These are phyloP conservation scores for Habrosyne pyritoides DNA, from an alignment of 2,888 invertebrate species.

Conservation along the genomic window DNA sequence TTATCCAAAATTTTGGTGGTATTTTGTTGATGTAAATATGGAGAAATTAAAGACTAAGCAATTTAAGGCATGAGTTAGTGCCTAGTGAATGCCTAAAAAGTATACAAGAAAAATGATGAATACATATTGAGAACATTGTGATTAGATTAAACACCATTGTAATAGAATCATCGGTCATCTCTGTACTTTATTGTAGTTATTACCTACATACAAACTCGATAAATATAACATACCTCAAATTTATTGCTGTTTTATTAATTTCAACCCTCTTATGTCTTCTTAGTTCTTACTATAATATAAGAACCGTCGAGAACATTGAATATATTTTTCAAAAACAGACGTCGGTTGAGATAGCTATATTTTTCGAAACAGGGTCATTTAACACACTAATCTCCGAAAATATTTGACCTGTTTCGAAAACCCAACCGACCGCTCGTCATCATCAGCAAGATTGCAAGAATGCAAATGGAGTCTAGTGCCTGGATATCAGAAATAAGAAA, in stretches of 20 bases:
- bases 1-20: conserved; percentile 33
- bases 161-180: conserved; percentile 79
- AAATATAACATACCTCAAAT: conserved; percentile 83
- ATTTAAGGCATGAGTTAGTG: conserved; percentile 68
- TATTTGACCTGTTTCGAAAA: no score
- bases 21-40: conserved; percentile 70
- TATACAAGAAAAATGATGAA: conserved; percentile 74
- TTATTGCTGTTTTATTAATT: conserved; percentile 52
- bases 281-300: no score
- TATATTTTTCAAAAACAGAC: no score
- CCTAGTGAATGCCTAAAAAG: conserved; percentile 77
- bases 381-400: no score
- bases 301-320: no score
- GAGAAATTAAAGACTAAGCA: conserved; percentile 79
- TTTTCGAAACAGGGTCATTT: no score
- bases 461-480: no score
- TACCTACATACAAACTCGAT: conserved; percentile 83
- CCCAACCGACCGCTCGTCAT: no score
- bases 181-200: conserved; percentile 82
- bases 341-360: no score
- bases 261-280: background rate
- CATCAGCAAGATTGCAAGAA: no score
- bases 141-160: conserved; percentile 74
- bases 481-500: no score
- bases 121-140: conserved; percentile 80